Base-by-base conservation (phyloP, 1,140 invertebrate genomes). In the Aphelenchoides fujianensis region DNA sequence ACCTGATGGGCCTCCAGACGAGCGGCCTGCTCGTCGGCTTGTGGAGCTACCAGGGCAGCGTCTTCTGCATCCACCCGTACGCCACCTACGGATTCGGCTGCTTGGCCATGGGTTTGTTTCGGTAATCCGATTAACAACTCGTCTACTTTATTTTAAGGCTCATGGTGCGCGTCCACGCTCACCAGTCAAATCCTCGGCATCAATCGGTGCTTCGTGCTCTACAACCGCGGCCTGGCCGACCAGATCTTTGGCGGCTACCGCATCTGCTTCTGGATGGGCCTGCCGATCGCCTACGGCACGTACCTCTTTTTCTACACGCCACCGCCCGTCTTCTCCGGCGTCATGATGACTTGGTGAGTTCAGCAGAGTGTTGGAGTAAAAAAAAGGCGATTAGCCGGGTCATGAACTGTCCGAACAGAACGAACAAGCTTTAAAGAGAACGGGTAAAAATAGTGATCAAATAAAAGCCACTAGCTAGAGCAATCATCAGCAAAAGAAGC, bases 151-250 rank as follows among this genome's bases (percentile, higher is more conserved):
- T 48, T 48, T 66, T 66, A 2, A 66, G 63, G 16, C 1, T 1
- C 63, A 16, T 66, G 63, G 63, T n/a, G 16, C 7, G 63, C 16
- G 31, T 34, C 32, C 27, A 66, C 63, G 2, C 2, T 36, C 1
- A 66, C 7, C 19, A 32, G 27, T 12, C 16, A 12, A 35, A 66
- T 66, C 7, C 3, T 66, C 16, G 36, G 63, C 16, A 19, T 66
- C 32, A 66, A 66, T 3, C 63, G 63, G 2, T 66, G 63, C 32
- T 36, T 16, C 3, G 63, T 19, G 1, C 30, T 66, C 36, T 66
- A 66, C 32, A 30, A 35, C 27, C 32, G 12, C 27, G 12, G 2
- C 32, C 27, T 35, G 37, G 63, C 63, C 32, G 1, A 66, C 19
- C 23, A 12, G 12, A 12, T 66, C 12, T 66, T 66, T 30, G 63